These are phyloP conservation scores for Drosophila teissieri DNA, from an alignment of 1,140 invertebrate genomes.

Conservation along the genomic window DNA sequence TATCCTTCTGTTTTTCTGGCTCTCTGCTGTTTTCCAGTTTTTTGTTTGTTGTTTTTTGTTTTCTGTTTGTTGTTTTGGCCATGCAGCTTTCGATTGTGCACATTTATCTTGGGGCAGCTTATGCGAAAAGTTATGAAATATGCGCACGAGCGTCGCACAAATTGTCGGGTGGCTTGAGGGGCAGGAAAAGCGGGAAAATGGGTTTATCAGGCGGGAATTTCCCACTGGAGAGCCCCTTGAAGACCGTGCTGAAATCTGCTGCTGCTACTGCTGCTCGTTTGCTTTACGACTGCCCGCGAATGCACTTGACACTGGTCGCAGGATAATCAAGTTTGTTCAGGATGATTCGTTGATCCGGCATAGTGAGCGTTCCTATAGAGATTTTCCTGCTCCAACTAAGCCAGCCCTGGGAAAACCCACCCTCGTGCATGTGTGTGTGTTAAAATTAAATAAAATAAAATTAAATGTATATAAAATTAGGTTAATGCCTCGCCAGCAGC, in stretches of 20 bases:
- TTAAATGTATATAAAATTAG: constrained; percentile 82
- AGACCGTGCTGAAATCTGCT: constrained; percentile 23
- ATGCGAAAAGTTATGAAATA: constrained; percentile 83
- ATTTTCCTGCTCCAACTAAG: background rate
- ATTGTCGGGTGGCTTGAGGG: constrained; percentile 49
- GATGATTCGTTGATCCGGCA: constrained; percentile 9
- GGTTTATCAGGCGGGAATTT: background rate
- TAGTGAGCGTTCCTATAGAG: constrained; percentile 8
- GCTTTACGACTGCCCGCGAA: constrained; percentile 33
- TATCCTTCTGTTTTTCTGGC: constrained; percentile 11
- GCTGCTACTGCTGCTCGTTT: constrained; percentile 11
- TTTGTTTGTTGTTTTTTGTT: constrained; percentile 35
- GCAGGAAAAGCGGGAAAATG: background rate
- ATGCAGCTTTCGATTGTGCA: constrained; percentile 79
- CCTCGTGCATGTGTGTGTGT: constrained; percentile 54
- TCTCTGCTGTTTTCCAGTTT: constrained; percentile 2
- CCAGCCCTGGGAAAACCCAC: constrained; percentile 5
- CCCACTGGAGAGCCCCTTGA: constrained; percentile 6
- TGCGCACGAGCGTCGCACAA: constrained; percentile 75
- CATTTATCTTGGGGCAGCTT: constrained; percentile 84
- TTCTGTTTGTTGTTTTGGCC: constrained; percentile 35
- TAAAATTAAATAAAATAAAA: constrained; percentile 83
- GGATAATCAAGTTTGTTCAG: constrained; percentile 32
- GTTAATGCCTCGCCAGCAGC: constrained; percentile 60
- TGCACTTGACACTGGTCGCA: constrained; percentile 43